These are phyloP conservation scores for Albula glossodonta DNA, from an alignment of 2,113 vertebrate species.

Conservation along the genomic window DNA sequence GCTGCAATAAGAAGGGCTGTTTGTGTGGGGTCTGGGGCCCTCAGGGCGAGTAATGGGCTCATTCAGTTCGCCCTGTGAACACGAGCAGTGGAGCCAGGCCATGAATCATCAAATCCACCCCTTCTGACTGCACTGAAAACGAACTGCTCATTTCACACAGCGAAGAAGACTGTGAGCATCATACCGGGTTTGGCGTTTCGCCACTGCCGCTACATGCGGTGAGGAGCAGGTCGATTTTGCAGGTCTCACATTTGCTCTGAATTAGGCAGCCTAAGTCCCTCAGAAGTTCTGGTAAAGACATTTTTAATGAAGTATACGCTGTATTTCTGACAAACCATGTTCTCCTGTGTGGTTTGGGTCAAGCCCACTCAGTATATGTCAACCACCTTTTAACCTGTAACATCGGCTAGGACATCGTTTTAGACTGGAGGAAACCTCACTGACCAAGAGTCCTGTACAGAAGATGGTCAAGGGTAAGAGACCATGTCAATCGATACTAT, in stretches of 20 bases:
- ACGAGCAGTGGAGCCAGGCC: neutral
- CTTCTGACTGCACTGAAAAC: neutral
- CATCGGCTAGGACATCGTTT: neutral
- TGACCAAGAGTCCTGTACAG: too few species aligned
- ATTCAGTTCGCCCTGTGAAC: neutral
- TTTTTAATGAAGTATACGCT: too few species aligned
- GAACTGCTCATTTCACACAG: neutral
- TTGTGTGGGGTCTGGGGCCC: neutral
- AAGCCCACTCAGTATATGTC: neutral
- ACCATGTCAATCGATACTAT: too few species aligned
- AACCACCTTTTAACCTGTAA: neutral
- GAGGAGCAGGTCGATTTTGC: neutral
- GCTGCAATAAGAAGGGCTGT: neutral
- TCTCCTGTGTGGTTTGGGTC: too few species aligned
- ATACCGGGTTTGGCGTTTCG: neutral
- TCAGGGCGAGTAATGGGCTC: neutral
- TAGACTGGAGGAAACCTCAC: too few species aligned
- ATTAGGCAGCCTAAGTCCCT: neutral
- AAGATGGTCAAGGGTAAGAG: too few species aligned
- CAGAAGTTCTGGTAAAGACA: neutral
- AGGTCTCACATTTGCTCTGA: neutral
- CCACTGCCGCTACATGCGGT: too few species aligned
- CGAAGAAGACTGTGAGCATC: neutral
- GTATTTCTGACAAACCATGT: too few species aligned
- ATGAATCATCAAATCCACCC: neutral